These are phyloP conservation scores for Mesochorus sp. DNA, from an alignment of 2,888 invertebrate species.

Conservation along the genomic window DNA sequence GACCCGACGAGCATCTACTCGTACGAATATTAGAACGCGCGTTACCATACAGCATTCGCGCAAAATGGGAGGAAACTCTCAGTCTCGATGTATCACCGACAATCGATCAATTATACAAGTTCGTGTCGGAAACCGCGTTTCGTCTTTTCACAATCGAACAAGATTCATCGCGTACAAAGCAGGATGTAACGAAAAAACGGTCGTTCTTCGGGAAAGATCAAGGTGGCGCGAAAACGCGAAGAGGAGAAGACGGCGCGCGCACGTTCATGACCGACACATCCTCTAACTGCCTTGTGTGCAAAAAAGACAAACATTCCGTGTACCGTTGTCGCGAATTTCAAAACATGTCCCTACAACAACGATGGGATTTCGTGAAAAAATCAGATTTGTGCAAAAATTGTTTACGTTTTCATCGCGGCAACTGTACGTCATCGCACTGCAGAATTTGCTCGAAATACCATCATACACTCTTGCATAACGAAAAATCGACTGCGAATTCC, in stretches of 20 bases:
- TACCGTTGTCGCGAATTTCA: slow-evolving; percentile 46
- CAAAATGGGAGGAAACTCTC: slow-evolving; percentile 53
- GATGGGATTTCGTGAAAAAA: slow-evolving; percentile 32
- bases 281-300: slow-evolving; percentile 32
- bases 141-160: slow-evolving; percentile 45
- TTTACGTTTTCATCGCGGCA: slow-evolving; percentile 26
- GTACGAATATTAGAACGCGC: slow-evolving; percentile 56
- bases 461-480: slow-evolving; percentile 43
- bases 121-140: slow-evolving; percentile 51
- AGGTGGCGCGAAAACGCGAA: slow-evolving; percentile 15
- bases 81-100: slow-evolving; percentile 39
- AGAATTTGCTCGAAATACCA: slow-evolving; percentile 33
- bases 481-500: not conserved
- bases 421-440: slow-evolving; percentile 38
- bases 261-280: slow-evolving; percentile 30
- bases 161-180: slow-evolving; percentile 38
- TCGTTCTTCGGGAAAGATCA: slow-evolving; percentile 25
- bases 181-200: slow-evolving; percentile 28
- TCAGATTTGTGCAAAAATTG: slow-evolving; percentile 47
- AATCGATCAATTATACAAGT: slow-evolving; percentile 31
- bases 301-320: slow-evolving; percentile 24
- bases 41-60: slow-evolving; percentile 33
- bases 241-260: slow-evolving; percentile 41
- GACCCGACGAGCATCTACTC: slow-evolving; percentile 41
- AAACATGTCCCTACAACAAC: slow-evolving; percentile 20